Percentiles rank a stretch among this genome's conserved stretches.
Evolutionary conservation across 2,797 vertebrate genomes (phyloP).

Genomic region (Amblyraja radiata): DNA sequence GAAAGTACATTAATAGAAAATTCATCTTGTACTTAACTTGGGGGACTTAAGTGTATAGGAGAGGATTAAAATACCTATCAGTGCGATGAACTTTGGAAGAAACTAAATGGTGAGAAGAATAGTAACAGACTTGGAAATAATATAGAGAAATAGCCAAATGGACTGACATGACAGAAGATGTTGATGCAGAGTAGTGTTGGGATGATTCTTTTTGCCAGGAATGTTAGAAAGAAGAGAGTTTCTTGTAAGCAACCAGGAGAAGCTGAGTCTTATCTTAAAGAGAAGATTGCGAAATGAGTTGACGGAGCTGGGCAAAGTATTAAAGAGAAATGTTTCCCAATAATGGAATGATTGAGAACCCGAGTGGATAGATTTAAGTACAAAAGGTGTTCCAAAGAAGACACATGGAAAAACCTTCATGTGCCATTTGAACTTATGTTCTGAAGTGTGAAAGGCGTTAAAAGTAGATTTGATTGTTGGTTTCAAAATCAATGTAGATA

Average conservation of each 20-base stretch:
- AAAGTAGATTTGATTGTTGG: too few relatives aligned
- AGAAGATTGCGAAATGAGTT: not conserved
- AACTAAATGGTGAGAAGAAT: not conserved
- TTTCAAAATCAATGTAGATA: too few relatives aligned
- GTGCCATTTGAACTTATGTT: too few relatives aligned
- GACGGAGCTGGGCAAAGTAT: not conserved
- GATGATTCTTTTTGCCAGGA: not conserved
- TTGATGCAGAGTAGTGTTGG: not conserved
- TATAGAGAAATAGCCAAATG: not conserved
- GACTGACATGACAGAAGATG: not conserved
- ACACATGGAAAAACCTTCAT: too few relatives aligned
- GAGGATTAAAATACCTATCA: not conserved
- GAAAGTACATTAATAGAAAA: too few relatives aligned
- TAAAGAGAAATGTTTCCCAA: too few relatives aligned
- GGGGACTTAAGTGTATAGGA: too few relatives aligned
- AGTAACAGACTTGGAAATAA: not conserved
- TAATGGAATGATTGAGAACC: too few relatives aligned
- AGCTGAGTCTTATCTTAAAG: not conserved
- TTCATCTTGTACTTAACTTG: not conserved
- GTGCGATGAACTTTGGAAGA: not conserved
- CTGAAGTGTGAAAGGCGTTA: too few relatives aligned
- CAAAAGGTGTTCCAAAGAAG: too few relatives aligned
- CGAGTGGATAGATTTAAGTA: too few relatives aligned
- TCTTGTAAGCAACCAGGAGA: not conserved
- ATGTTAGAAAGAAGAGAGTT: not conserved